Evolutionary conservation across 2,113 vertebrate species (phyloP), one percentile per base, ranked within the genome.

Genomic region (Macrotis lagotis): DNA sequence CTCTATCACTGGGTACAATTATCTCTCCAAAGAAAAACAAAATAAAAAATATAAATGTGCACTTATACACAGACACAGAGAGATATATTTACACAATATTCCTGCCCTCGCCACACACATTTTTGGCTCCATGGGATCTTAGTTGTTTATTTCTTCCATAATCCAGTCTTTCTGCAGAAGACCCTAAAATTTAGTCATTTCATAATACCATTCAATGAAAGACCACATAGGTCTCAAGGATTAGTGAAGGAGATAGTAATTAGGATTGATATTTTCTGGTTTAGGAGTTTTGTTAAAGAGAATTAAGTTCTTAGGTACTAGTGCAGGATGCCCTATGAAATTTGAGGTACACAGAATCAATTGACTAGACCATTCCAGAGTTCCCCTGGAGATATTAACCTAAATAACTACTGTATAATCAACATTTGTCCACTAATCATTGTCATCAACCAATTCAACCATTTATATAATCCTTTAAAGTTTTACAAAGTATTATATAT

Each of bases 1-100:
- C 97, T 98, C 96, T 93, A 98, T 98, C 98, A 98, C 97, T 0
- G 0, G 95, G 91, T 95, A 97, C 96, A 98, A 98, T 99, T 98
- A 99, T 98, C 97, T 98, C 94, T 91, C 74, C 50, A 89, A 93
- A 94, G 95, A 95, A 96, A 96, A 93, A 94, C 50, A 50, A 92
- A 91, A 95, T 89, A 94, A 93, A 94, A 90, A 91, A 88, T 51
- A 53, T n/a, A 48, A 91, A 83, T 3, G 14, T 50, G 74, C 22
- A 93, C 1, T 31, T 25, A 24, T 12, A n/a, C 55, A 24, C 31
- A 83, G 49, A 95, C 26, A 88, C 8, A 55, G 90, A 59, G n/a
- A 90, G 31, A 95, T 44, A 37, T 89, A 91, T 96, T 94, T 95
- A 83, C 91, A 49, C 48, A 49, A 12, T 19, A 48, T 90, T 50